Conservation (phyloP, 2,113 vertebrate species). For the Trogon melanurus region DNA sequence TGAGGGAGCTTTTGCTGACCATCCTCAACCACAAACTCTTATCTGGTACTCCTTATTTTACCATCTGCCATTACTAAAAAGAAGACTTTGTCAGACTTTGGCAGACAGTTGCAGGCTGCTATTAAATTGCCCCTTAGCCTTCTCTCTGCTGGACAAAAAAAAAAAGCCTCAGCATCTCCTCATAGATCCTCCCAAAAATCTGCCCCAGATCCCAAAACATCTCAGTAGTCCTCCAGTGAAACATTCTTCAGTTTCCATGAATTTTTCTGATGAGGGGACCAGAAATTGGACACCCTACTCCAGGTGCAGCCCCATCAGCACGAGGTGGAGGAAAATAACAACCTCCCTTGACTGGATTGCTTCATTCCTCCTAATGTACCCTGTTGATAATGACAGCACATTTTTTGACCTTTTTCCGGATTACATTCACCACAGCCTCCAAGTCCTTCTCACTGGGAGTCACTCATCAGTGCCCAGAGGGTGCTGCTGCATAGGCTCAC, state of each 20-base stretch:
- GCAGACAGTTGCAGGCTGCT: not conserved
- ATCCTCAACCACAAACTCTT: not conserved
- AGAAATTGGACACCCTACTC: not conserved
- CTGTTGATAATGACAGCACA: not conserved
- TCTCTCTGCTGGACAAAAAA: not conserved
- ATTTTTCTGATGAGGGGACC: not conserved
- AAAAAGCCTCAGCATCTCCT: not conserved
- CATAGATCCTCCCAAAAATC: not conserved
- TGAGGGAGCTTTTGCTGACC: not conserved
- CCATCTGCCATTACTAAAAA: not conserved
- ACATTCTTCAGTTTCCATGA: not conserved
- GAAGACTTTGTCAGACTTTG: not conserved
- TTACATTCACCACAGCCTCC: not conserved
- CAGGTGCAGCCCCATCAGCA: not conserved
- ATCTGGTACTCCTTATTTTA: not conserved
- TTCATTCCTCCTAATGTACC: not conserved
- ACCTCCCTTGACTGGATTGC: not conserved
- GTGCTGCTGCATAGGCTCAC: not conserved
- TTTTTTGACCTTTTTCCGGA: not conserved
- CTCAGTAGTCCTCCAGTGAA: not conserved
- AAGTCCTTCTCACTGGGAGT: not conserved
- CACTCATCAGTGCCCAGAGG: not conserved
- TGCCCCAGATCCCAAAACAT: not conserved
- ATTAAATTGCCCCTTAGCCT: not conserved
- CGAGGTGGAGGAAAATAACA: not conserved